These are phyloP conservation scores for Pyrgus malvae DNA, from an alignment of 2,888 invertebrate species.

Conservation along the genomic window DNA sequence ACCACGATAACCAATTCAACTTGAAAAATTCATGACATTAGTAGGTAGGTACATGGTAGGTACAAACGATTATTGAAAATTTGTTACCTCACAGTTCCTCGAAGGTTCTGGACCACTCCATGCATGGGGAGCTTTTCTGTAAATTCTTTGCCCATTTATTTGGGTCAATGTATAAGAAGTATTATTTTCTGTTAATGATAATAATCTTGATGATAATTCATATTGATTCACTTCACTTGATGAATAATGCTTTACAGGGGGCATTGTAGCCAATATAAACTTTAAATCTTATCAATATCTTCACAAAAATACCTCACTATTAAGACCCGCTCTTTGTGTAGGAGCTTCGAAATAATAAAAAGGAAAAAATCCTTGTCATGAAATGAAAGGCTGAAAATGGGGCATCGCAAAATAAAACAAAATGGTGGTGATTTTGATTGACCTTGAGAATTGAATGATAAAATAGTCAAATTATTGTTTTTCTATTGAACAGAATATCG, in stretches of 20 bases:
- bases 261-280: slow-evolving; percentile 68
- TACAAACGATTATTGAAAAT: too few species aligned
- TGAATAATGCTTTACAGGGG: slow-evolving; percentile 74
- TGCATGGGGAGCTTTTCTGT: slow-evolving; percentile 82
- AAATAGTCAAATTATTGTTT: too few species aligned
- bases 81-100: slow-evolving; percentile 85
- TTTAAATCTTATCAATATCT: slow-evolving; percentile 66
- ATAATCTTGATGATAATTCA: slow-evolving; percentile 77
- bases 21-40: too few species aligned
- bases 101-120: slow-evolving; percentile 78
- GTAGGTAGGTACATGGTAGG: too few species aligned
- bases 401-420: slow-evolving; percentile 36
- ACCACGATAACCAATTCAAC: too few species aligned
- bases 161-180: slow-evolving; percentile 79
- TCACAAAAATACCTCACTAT: slow-evolving; percentile 54
- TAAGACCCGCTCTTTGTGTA: slow-evolving; percentile 19
- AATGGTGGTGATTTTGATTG: slow-evolving; percentile 37
- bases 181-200: slow-evolving; percentile 75
- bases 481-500: too few species aligned
- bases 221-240: slow-evolving; percentile 79
- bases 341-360: slow-evolving; percentile 9
- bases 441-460: slow-evolving; percentile 42
- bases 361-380: slow-evolving; percentile 9
- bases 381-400: slow-evolving; percentile 24
- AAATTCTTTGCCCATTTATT: slow-evolving; percentile 87